Evolutionary conservation across 2,888 invertebrate genomes (phyloP).

Genomic region (Scotopteryx bipunctaria): DNA sequence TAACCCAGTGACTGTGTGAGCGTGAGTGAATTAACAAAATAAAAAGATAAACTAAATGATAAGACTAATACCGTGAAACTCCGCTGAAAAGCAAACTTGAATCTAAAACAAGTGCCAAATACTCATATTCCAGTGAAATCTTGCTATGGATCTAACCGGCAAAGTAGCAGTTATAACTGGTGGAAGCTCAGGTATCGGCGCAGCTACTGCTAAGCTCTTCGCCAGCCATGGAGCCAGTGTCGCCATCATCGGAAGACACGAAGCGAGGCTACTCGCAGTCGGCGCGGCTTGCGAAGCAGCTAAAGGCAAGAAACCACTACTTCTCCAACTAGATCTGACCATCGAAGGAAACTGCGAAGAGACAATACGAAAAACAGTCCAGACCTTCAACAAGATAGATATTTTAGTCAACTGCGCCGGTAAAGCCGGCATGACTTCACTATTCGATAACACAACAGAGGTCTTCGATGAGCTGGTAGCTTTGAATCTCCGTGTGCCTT

Average conservation of each 20-base stretch:
- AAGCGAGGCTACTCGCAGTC: slow-evolving; percentile 50
- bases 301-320: slow-evolving; percentile 50
- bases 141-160: slow-evolving; percentile 53
- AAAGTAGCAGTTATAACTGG: slow-evolving; percentile 64
- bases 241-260: slow-evolving; percentile 58
- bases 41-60: too few species aligned
- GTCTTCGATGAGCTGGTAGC: slow-evolving; percentile 59
- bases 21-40: background rate
- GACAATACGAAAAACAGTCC: slow-evolving; percentile 53
- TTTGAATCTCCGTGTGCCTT: slow-evolving; percentile 60
- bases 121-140: slow-evolving; percentile 4
- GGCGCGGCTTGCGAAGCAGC: slow-evolving; percentile 49
- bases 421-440: slow-evolving; percentile 51
- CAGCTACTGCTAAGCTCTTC: slow-evolving; percentile 60
- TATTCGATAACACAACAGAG: slow-evolving; percentile 58
- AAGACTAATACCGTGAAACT: background rate
- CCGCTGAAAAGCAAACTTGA: background rate
- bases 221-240: slow-evolving; percentile 54
- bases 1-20: background rate
- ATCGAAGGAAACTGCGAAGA: slow-evolving; percentile 54
- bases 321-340: slow-evolving; percentile 55
- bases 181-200: slow-evolving; percentile 65
- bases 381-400: slow-evolving; percentile 54
- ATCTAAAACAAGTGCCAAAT: background rate
- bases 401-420: slow-evolving; percentile 62